Conservation (phyloP, 2,797 vertebrate species). For the Squalus acanthias region DNA sequence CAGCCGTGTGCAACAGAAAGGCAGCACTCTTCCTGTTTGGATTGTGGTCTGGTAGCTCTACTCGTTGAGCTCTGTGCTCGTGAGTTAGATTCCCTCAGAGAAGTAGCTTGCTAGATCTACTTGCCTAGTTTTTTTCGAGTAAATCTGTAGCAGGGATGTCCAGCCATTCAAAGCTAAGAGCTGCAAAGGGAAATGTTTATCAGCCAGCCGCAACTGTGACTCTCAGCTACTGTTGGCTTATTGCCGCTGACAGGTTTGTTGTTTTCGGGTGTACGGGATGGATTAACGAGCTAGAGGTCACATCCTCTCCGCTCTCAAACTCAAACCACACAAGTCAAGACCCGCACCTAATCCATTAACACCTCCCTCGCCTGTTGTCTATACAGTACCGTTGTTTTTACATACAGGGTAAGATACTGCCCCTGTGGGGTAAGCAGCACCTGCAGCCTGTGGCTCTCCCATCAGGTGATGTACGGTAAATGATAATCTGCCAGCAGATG, state of each 20-base stretch:
- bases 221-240: not conserved
- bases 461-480: no score
- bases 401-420: no score
- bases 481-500: no score
- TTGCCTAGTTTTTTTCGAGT: not conserved
- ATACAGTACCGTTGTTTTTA: not conserved
- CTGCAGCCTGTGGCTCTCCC: no score
- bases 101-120: not conserved
- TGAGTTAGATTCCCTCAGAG: not conserved
- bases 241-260: not conserved
- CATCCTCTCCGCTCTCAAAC: no score
- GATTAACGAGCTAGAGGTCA: not conserved
- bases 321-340: no score
- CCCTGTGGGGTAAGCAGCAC: not conserved
- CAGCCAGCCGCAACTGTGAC: not conserved
- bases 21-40: not conserved
- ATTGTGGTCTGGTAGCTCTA: not conserved
- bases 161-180: not conserved
- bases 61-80: not conserved
- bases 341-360: no score
- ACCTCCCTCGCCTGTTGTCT: no score
- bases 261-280: not conserved
- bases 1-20: not conserved
- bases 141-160: not conserved
- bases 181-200: not conserved